A percentile compares a stretch with the other conserved stretches of the same genome.
Conservation (phyloP, 2,113 vertebrate species). For the Fulmarus glacialis region DNA sequence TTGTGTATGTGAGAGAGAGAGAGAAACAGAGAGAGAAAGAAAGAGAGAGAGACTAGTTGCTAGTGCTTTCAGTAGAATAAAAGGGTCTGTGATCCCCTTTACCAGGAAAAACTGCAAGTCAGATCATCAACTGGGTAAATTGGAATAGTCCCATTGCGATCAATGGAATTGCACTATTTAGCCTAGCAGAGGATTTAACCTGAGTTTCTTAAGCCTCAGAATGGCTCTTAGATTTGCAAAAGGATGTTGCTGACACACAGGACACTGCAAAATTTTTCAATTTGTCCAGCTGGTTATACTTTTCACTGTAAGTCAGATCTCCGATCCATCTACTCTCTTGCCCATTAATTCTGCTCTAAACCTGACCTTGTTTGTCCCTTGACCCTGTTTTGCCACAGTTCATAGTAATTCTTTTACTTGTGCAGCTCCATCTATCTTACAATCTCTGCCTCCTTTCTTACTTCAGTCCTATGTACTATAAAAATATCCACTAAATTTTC, state of each 20-base stretch:
- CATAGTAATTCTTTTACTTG: not conserved
- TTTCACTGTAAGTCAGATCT: not conserved
- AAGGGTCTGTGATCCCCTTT: not conserved
- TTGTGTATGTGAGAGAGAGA: not conserved
- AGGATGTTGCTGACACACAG: not conserved
- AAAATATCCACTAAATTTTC: not conserved
- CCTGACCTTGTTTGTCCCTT: not conserved
- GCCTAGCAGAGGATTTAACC: not conserved
- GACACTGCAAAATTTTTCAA: not conserved
- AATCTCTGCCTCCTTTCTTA: not conserved
- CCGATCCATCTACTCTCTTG: not conserved
- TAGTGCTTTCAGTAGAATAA: not conserved
- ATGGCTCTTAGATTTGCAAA: not conserved
- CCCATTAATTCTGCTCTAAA: not conserved
- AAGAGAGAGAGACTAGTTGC: not conserved
- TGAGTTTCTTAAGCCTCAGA: not conserved
- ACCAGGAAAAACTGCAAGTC: not conserved
- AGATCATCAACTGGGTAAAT: not conserved
- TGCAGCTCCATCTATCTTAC: not conserved
- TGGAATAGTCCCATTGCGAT: not conserved
- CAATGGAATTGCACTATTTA: not conserved
- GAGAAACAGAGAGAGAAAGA: not conserved
- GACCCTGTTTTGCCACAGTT: not conserved
- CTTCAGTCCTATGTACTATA: not conserved
- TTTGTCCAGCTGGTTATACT: not conserved